Conservation (phyloP, 2,797 vertebrate species). For the Sphaeramia orbicularis region DNA sequence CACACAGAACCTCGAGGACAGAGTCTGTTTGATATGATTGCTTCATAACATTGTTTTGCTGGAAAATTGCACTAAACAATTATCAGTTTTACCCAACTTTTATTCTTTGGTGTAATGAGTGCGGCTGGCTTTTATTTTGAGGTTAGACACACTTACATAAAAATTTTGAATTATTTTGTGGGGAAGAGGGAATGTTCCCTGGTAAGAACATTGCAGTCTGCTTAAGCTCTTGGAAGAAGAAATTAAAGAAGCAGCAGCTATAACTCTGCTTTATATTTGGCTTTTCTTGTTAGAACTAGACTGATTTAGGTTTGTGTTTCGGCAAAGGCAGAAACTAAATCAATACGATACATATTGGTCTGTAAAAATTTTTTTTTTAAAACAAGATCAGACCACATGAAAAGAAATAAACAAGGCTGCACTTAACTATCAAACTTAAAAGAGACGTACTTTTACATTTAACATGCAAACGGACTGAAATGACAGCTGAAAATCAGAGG, state of each 20-base stretch:
- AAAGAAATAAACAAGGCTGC: conserved; percentile 12
- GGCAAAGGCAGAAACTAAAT: conserved; percentile 13
- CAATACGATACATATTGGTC: conserved; percentile 3
- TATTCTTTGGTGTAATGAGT: conserved; percentile 59
- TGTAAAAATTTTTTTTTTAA: neutral
- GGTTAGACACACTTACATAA: conserved; percentile 59
- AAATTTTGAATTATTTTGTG: conserved; percentile 56
- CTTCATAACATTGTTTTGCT: conserved; percentile 57
- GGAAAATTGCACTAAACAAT: conserved; percentile 50
- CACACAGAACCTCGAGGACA: conserved; percentile 35
- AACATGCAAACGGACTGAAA: conserved; percentile 1
- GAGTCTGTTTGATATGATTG: conserved; percentile 49
- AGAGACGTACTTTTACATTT: neutral
- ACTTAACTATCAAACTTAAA: conserved; percentile 1
- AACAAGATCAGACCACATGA: conserved; percentile 4
- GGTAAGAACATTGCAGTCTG: conserved; percentile 36
- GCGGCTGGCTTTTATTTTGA: conserved; percentile 69
- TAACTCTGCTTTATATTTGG: conserved; percentile 21
- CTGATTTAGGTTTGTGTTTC: conserved; percentile 43
- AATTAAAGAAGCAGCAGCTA: conserved; percentile 15
- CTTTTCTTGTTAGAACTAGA: conserved; percentile 29
- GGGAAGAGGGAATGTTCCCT: conserved; percentile 33
- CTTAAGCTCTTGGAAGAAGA: conserved; percentile 39
- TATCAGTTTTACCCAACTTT: conserved; percentile 62
- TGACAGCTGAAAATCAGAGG: neutral